phyloP scores from a whole-genome alignment of 1,140 invertebrate species.

The Bombus polaris region DNA sequence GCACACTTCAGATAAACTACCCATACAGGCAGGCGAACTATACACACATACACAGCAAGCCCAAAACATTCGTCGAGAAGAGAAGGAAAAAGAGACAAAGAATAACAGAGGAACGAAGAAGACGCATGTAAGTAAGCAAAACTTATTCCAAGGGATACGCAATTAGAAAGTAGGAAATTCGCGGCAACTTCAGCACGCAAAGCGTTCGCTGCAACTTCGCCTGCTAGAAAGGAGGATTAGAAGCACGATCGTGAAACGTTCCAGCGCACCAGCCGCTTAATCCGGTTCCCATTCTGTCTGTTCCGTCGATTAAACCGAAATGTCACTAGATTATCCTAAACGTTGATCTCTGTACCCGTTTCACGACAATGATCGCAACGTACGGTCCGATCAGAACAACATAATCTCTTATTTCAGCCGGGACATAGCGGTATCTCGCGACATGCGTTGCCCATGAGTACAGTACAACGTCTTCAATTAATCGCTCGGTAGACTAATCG shows the following conservation, averaged over 20 bases:
- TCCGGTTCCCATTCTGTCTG: background rate
- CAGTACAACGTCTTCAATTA: conserved; percentile 7
- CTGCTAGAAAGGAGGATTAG: conserved; percentile 22
- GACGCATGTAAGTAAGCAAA: background rate
- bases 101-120: background rate
- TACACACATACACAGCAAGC: background rate
- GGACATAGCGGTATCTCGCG: background rate
- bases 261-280: conserved; percentile 20
- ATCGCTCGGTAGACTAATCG: conserved; percentile 5
- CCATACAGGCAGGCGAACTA: background rate
- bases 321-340: conserved; percentile 2
- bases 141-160: conserved; percentile 25
- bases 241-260: conserved; percentile 41
- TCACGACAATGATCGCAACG: background rate
- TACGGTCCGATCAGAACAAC: background rate
- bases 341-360: background rate
- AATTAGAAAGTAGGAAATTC: conserved; percentile 57
- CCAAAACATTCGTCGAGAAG: background rate
- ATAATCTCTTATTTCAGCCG: background rate
- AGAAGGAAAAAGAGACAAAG: background rate
- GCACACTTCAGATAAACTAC: conserved; percentile 43
- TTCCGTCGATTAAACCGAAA: conserved; percentile 13
- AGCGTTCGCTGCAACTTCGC: conserved; percentile 34
- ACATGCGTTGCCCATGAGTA: background rate
- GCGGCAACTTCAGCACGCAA: conserved; percentile 28